Evolutionary conservation across 1,140 invertebrate species (phyloP), one percentile per base, ranked within the genome.

Genomic region (Vanessa atalanta): DNA sequence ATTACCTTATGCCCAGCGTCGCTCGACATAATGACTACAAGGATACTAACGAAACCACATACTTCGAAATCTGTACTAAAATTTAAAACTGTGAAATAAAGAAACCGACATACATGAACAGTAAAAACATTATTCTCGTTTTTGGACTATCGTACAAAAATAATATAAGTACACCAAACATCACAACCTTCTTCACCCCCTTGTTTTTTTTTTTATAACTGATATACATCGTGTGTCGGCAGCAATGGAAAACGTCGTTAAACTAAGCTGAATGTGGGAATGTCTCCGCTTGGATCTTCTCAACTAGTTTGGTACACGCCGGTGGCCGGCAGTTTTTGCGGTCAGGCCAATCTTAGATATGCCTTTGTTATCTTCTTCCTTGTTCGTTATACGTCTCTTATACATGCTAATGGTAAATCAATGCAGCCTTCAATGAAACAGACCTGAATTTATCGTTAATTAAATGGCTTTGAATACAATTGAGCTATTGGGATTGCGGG

Each of bases 261-360:
- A 77, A 77, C 68, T 65, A 57, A 70, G 53, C 64, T 78, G 66
- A 79, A 84, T 86, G 87, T 88, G 87, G 87, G 85, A 88, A 88
- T 86, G 82, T 80, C 76, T 72, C 70, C 65, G 50, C 75, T 47
- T 63, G 76, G 69, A 61, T 70, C 79, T 81, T 84, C 82, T 79
- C 81, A 79, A 79, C 79, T 75, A 16, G 70, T 76, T 75, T 72
- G 72, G 65, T 63, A 68, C 70, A 67, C 73, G 31, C 31, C 31
- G 73, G 76, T 78, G 76, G 73, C 76, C 77, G 69, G 47, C 50
- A 77, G 72, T 83, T 85, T 85, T 83, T 83, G 82, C 69, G 69
- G 60, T 61, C 76, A 60, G 73, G 51, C 51, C 76, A 76, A 77
- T 80, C 77, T 66, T 65, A 79, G 75, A 77, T 79, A 70, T 71